Base-by-base conservation (phyloP, 2,113 vertebrate species). In the Ornithorhynchus anatinus region DNA sequence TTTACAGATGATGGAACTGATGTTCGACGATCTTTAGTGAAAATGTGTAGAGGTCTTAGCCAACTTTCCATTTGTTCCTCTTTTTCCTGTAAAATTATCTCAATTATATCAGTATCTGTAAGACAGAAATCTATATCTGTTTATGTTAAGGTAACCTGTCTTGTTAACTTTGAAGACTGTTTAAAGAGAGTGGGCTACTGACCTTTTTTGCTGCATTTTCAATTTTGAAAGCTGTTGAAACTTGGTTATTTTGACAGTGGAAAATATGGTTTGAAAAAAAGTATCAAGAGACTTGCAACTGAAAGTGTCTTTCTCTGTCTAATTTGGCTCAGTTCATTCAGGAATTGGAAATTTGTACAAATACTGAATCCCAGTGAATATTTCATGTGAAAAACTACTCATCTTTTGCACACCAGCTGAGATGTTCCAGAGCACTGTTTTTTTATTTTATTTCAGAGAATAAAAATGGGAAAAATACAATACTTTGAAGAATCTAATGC, bases 241-340 rank as follows among this genome's bases (percentile, higher is more conserved):
- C 6, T 60, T 68, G 19, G 13, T 32, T n/a, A 22, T 48, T 27
- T 50, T 50, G 8, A 10, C 19, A 27, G 16, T 48, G 27, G 35
- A 4, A n/a, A 1, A n/a, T 11, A 22, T 39, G 15, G 60, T 37
- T 38, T 27, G 13, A 31, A 53, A 60, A 61, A 15, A 20, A 13
- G 8, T 72, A 29, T 3, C 6, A 43, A 17, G 7, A 6, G 10
- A 9, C 1, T 12, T 20, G 1, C 14, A 36, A 5, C 4, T 39
- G 29, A 59, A 7, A 35, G 25, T 2, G 67, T 48, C 47, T 6
- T 17, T 42, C 5, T 27, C 43, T 33, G 6, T 37, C 40, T 25
- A 19, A 45, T 48, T 25, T 69, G 6, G 20, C 40, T 29, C 43
- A 4, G 14, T 61, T 80, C 8, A 42, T 65, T 88, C 43, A 65